These are phyloP conservation scores for Neosalanx taihuensis DNA, from an alignment of 2,797 vertebrate species.

Conservation along the genomic window DNA sequence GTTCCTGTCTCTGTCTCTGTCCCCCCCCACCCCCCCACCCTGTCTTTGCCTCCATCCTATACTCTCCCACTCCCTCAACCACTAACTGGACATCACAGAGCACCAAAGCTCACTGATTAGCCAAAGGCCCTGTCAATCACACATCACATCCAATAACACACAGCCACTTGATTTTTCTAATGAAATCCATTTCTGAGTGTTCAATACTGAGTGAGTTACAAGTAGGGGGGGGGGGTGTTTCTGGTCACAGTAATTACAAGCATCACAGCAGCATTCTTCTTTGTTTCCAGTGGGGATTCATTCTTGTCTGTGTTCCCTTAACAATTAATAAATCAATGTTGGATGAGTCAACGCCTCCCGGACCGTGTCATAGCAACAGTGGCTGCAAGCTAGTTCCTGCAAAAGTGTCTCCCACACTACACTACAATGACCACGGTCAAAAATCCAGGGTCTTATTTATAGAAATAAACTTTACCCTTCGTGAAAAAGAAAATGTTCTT, in stretches of 20 bases:
- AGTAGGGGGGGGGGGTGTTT: background rate
- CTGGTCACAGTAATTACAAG: conserved; percentile 1
- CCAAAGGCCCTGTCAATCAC: conserved; percentile 6
- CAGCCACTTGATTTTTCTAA: background rate
- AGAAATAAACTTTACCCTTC: no score
- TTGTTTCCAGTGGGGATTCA: background rate
- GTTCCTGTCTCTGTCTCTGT: background rate
- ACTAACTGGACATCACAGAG: background rate
- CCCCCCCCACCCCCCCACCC: no score
- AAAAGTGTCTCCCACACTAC: no score
- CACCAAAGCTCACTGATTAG: background rate
- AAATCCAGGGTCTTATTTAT: no score
- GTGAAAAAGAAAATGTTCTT: background rate
- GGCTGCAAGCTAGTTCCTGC: background rate
- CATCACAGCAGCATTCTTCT: background rate
- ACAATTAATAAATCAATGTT: background rate
- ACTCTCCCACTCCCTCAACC: background rate
- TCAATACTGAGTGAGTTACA: background rate
- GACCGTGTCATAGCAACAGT: conserved; percentile 11
- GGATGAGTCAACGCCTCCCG: no score
- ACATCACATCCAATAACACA: background rate
- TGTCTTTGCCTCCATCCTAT: background rate
- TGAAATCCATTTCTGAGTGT: background rate
- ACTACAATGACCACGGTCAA: no score
- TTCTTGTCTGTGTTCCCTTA: conserved; percentile 3